Evolutionary conservation across 2,113 vertebrate species (phyloP), one percentile per base, ranked within the genome.

Genomic region (Potamarius usumacintae): DNA sequence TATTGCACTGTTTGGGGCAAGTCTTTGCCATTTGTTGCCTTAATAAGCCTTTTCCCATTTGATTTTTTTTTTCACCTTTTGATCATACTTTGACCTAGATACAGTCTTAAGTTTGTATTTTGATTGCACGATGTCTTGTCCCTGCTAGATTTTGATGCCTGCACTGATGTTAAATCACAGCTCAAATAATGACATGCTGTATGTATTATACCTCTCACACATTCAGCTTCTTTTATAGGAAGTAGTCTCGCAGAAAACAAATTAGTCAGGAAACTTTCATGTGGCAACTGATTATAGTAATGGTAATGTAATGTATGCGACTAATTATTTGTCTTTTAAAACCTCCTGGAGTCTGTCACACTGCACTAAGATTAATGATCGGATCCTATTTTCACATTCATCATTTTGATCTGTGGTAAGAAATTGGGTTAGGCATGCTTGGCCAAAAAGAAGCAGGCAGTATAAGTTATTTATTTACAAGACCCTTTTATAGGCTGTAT

Each of bases 341-440:
- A 78, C 27, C 15, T 55, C 78, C n/a, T 30, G 76, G 30, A 82
- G 57, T 48, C 11, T 42, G 79, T 82, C 79, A 22, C 27, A 62
- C 30, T 62, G 10, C 79, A 48, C 34, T 48, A 48, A 22, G 14
- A 82, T 82, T 25, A 82, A 82, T 82, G 62, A 60, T 62, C 25
- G 79, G 57, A 62, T 48, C 10, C 57, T 48, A 42, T 82, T 82
- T 82, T 82, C 58, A 82, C 79, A 82, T 62, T 82, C 30, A 82
- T 82, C 79, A 82, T 79, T 79, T 79, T 18, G 76, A 55, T 27
- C 57, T 62, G 30, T 12, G 14, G 48, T 7, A 22, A 25, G 25
- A 82, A 62, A 62, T 62, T 48, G 30, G 30, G 11, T 80, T 58
- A 57, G 78, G 78, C 27, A 27, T 58, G 7, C 58, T 57, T 22